phyloP scores from a whole-genome alignment of 2,888 invertebrate species.

The Eudasyphora cyanicolor region DNA sequence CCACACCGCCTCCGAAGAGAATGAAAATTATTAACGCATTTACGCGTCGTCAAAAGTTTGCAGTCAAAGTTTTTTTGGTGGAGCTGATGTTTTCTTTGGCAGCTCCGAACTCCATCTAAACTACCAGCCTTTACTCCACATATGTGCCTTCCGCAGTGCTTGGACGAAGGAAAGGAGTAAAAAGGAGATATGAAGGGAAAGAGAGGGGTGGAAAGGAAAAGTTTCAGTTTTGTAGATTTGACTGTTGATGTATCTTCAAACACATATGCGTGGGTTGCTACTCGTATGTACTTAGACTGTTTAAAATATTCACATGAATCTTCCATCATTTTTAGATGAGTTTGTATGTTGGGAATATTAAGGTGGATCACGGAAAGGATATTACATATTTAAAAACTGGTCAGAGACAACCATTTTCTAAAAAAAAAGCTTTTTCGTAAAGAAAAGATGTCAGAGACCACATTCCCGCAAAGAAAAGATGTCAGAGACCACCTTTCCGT shows the following conservation, averaged over 20 bases:
- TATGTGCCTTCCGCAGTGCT: background rate
- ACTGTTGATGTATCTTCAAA: background rate
- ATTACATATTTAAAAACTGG: too few species aligned
- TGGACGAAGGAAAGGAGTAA: background rate
- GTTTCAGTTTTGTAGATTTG: background rate
- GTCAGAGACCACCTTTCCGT: too few species aligned
- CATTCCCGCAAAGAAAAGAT: too few species aligned
- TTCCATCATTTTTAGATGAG: background rate
- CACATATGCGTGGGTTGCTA: background rate
- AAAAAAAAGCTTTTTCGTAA: too few species aligned
- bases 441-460: too few species aligned
- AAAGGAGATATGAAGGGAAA: too few species aligned
- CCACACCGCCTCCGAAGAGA: background rate
- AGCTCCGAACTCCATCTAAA: background rate
- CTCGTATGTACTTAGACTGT: background rate
- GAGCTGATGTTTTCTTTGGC: background rate
- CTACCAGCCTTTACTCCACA: background rate
- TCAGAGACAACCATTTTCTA: too few species aligned
- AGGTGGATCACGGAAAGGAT: background rate
- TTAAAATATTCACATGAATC: background rate
- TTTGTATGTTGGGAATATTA: background rate
- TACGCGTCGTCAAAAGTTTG: conserved; percentile 49
- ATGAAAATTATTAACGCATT: conserved; percentile 48
- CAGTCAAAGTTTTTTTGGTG: conserved; percentile 48
- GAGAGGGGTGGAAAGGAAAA: background rate